Conservation (phyloP, 2,888 invertebrate species). For the Drosophila anomelani region DNA sequence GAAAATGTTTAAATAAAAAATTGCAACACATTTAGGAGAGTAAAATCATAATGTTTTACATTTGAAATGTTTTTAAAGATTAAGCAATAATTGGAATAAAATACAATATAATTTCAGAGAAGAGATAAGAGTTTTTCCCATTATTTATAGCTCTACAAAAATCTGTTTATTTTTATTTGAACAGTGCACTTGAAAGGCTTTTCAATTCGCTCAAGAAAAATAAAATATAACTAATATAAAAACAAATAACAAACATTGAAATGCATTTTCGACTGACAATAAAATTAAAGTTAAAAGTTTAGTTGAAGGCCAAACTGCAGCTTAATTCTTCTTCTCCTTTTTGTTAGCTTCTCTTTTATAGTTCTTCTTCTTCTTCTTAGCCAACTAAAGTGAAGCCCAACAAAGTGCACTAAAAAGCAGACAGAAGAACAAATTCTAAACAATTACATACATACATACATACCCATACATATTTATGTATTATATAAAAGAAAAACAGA, state of each 20-base stretch:
- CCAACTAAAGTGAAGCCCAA: constrained; percentile 26
- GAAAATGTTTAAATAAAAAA: background rate
- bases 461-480: background rate
- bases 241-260: constrained; percentile 16
- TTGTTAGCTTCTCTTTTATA: background rate
- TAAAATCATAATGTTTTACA: too few species aligned
- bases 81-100: too few species aligned
- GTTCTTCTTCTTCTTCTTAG: background rate
- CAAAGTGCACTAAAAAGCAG: constrained; percentile 30
- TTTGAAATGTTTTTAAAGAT: background rate
- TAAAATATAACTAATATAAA: background rate
- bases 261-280: constrained; percentile 21
- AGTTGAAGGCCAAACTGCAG: constrained; percentile 37
- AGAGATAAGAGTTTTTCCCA: background rate
- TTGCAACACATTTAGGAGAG: too few species aligned
- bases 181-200: constrained; percentile 2
- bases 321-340: constrained; percentile 2
- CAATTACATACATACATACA: background rate
- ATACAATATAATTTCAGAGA: background rate
- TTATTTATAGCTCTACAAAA: too few species aligned
- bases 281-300: constrained; percentile 22
- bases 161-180: too few species aligned
- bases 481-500: constrained; percentile 3
- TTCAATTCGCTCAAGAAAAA: constrained; percentile 26
- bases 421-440: constrained; percentile 16